Percentiles rank a stretch among this genome's conserved stretches.
Conservation (phyloP, 2,797 vertebrate species). For the Pseudomugil tenellus region DNA sequence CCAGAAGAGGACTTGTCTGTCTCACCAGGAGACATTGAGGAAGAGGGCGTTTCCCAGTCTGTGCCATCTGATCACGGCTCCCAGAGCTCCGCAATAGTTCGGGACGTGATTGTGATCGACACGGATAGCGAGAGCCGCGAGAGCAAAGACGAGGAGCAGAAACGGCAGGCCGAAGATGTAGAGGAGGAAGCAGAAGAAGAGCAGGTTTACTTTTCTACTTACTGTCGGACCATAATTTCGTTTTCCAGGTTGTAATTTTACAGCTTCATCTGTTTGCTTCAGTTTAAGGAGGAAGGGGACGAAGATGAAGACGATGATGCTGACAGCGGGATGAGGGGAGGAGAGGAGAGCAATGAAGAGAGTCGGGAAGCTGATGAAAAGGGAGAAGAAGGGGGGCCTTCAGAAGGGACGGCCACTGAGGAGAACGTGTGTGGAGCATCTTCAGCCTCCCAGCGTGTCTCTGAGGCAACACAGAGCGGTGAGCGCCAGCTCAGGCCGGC, state of each 20-base stretch:
- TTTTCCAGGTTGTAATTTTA: conserved; percentile 1
- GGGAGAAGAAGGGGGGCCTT: conserved; percentile 52
- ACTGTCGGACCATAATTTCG: neutral
- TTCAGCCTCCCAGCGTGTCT: conserved; percentile 84
- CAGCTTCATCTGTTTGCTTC: neutral
- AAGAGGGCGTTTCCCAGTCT: conserved; percentile 86
- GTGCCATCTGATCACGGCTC: conserved; percentile 86
- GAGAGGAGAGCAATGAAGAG: conserved; percentile 90
- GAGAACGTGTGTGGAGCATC: conserved; percentile 84
- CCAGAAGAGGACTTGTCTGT: conserved; percentile 84
- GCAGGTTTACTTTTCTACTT: conserved; percentile 24
- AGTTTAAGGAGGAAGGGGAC: conserved; percentile 83
- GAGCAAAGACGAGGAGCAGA: conserved; percentile 87
- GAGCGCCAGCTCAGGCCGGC: conserved; percentile 9
- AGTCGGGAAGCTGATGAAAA: conserved; percentile 86
- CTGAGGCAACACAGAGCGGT: conserved; percentile 89
- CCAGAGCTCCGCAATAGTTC: conserved; percentile 77
- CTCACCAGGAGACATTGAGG: conserved; percentile 83
- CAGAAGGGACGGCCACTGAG: conserved; percentile 86
- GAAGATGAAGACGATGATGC: conserved; percentile 89
- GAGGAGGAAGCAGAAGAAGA: conserved; percentile 50
- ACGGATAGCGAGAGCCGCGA: conserved; percentile 92
- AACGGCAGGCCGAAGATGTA: conserved; percentile 43
- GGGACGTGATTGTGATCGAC: conserved; percentile 92
- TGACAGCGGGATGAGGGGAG: conserved; percentile 85